Evolutionary conservation across 2,113 vertebrate species (phyloP), one percentile per base, ranked within the genome.

Genomic region (Alces alces): DNA sequence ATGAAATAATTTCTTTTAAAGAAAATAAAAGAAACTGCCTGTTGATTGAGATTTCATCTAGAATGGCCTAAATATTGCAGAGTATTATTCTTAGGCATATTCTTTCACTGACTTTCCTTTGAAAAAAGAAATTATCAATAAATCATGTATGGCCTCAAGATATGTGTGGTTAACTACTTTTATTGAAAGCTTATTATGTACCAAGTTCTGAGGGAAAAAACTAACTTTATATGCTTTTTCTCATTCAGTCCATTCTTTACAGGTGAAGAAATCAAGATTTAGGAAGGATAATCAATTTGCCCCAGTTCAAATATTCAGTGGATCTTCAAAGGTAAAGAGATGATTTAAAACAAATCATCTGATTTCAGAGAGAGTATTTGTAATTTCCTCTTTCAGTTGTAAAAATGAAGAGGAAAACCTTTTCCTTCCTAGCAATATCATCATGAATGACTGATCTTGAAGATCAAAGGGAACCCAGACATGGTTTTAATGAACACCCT

Each of bases 11-110:
- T 19, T 93, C 36, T 86, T 94, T 94, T 82, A 95, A 76, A 86
- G 47, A 91, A 52, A 93, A 91, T 93, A 89, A 97, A 96, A 95
- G 50, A 93, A 98, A 96, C 82, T 93, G 66, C 76, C 82, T 61
- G 16, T 82, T 91, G 64, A 58, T 12, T 91, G 66, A 95, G n/a
- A 87, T 90, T 97, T 96, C 30, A 93, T 90, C 61, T 33, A 76
- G 45, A 89, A 95, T 64, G 27, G 28, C 36, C 58, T 52, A 93
- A 95, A 61, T 58, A 6, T 86, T 96, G 27, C 76, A 60, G 47
- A 88, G 6, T 19, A 66, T 84, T 92, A 80, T 95, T 96, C 28
- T 3, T 90, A 45, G 9, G 33, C 19, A 82, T 96, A 91, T 61
- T 90, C 14, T 94, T 94, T 94, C 45, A 52, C 28, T 89, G 54